Conservation (phyloP, 2,888 invertebrate genomes). For the Trichogramma dendrolimi region DNA sequence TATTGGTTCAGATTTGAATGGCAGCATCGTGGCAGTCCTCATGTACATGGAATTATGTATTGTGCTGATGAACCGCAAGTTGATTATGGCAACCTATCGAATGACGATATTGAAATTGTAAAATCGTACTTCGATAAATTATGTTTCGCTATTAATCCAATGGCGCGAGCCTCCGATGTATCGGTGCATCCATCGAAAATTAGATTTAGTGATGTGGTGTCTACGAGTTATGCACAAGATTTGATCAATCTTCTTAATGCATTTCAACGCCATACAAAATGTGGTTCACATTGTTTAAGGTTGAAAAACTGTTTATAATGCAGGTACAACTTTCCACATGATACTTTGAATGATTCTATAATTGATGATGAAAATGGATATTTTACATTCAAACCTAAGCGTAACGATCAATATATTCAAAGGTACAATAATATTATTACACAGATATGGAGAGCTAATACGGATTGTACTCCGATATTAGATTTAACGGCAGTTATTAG, state of each 20-base stretch:
- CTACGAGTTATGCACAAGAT: neutral
- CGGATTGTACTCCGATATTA: conserved; percentile 2
- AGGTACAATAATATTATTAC: neutral
- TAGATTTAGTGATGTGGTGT: neutral
- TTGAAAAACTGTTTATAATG: neutral
- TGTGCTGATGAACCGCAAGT: too few relatives aligned
- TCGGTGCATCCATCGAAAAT: neutral
- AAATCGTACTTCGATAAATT: neutral
- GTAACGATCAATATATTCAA: neutral
- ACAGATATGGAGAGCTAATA: conserved; percentile 1
- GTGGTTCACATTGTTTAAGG: neutral
- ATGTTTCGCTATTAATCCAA: neutral
- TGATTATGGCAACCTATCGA: neutral
- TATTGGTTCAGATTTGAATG: conserved; percentile 9
- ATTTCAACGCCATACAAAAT: conserved; percentile 7
- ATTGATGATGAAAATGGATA: neutral
- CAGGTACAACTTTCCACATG: neutral
- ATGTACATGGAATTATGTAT: conserved; percentile 1
- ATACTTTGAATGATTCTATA: neutral
- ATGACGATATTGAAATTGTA: neutral
- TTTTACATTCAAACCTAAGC: neutral
- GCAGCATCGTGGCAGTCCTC: neutral
- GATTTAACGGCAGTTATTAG: neutral
- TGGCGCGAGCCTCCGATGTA: neutral
- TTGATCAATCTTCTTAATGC: neutral